A percentile compares a stretch with the other conserved stretches of the same genome.
phyloP scores from a whole-genome alignment of 2,797 vertebrate species.

The Girardinus metallicus region DNA sequence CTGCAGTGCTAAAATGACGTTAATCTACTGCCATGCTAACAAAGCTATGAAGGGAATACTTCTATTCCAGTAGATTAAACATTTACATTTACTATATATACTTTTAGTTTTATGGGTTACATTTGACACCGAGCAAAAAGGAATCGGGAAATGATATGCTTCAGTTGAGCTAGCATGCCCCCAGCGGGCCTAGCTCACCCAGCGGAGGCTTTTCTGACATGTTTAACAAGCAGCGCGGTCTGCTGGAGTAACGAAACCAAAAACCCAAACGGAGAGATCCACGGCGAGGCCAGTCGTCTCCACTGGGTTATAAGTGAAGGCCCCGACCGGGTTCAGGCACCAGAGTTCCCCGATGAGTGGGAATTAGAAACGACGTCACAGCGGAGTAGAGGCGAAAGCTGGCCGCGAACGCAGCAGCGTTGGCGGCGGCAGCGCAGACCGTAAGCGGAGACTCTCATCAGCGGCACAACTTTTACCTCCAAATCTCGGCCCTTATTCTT shows the following conservation, averaged over 20 bases:
- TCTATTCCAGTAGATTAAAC: fast-evolving
- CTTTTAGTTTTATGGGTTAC: background rate
- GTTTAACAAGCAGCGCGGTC: conserved; percentile 48
- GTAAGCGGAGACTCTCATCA: conserved; percentile 45
- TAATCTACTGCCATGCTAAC: background rate
- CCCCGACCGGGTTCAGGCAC: conserved; percentile 23
- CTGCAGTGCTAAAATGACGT: conserved; percentile 49
- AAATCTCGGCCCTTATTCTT: conserved; percentile 99
- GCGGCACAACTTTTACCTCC: conserved; percentile 85
- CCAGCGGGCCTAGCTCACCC: conserved; percentile 47
- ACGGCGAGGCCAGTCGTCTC: fast-evolving
- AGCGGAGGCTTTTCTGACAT: conserved; percentile 45
- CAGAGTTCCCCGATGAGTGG: conserved; percentile 55
- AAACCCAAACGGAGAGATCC: background rate
- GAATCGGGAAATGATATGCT: conserved; percentile 24
- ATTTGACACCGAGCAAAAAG: conserved; percentile 21
- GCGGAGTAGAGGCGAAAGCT: conserved; percentile 64
- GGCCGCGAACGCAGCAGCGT: conserved; percentile 52
- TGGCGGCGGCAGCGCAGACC: conserved; percentile 35
- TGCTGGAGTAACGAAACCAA: background rate
- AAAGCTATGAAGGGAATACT: background rate
- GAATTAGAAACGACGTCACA: conserved; percentile 87
- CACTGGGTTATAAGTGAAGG: background rate
- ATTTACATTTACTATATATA: fast-evolving
- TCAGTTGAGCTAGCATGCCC: conserved; percentile 46